Conservation (phyloP, 2,888 invertebrate species). For the Eurytoma adleriae region DNA sequence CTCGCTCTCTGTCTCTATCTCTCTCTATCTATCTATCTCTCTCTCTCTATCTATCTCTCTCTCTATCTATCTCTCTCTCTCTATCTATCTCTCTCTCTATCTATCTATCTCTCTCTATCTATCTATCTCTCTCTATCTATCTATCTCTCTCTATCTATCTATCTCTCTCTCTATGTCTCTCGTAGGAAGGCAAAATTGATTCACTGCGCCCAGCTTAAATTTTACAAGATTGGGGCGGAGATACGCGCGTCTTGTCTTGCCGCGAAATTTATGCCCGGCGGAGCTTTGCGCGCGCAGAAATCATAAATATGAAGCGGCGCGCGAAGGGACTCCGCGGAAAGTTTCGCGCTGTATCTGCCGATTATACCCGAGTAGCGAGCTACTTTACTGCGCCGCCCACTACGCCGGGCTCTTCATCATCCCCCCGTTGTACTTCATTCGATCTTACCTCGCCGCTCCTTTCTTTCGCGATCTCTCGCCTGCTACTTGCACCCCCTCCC, state of each 20-base stretch:
- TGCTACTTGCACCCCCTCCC: not conserved
- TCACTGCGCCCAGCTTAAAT: conserved; percentile 29
- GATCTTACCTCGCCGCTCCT: not conserved
- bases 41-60: too few relatives aligned
- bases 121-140: too few relatives aligned
- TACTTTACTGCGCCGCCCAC: conserved; percentile 8
- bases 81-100: too few relatives aligned
- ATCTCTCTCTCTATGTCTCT: too few relatives aligned
- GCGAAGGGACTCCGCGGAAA: conserved; percentile 13
- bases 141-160: too few relatives aligned
- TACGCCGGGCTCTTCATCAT: conserved; percentile 28
- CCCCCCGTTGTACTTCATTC: conserved; percentile 38
- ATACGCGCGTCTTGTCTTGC: not conserved
- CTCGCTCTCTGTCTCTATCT: too few relatives aligned
- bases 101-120: too few relatives aligned
- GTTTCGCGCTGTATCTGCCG: conserved; percentile 25
- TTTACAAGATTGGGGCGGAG: conserved; percentile 29
- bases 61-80: too few relatives aligned
- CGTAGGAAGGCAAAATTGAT: conserved; percentile 29
- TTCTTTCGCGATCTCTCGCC: not conserved
- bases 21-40: too few relatives aligned
- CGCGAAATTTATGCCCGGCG: conserved; percentile 31
- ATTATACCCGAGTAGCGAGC: conserved; percentile 19
- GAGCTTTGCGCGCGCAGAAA: conserved; percentile 10
- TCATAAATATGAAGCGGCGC: conserved; percentile 46